A percentile compares a stretch with the other conserved stretches of the same genome.
Conservation (phyloP, 2,113 vertebrate species). For the Sisor rabdophorus region DNA sequence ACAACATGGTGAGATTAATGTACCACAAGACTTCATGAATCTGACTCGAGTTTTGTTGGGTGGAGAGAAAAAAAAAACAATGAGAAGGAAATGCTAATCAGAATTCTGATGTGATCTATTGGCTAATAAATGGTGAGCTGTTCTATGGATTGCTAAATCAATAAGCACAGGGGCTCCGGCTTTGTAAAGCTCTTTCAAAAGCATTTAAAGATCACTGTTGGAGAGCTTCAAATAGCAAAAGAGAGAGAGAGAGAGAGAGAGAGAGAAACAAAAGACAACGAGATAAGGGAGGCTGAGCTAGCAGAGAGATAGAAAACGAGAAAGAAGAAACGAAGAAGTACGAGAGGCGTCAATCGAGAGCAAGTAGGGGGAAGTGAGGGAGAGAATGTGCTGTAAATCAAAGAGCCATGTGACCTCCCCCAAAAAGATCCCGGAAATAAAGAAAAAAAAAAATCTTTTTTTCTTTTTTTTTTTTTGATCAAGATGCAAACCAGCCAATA, state of each 20-base stretch:
- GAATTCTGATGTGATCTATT: not conserved
- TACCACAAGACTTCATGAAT: not conserved
- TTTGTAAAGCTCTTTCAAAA: constrained; percentile 2
- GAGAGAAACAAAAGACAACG: not conserved
- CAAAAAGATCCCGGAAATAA: too few species aligned
- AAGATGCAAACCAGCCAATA: too few species aligned
- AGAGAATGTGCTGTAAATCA: not conserved
- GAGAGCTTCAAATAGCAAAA: not conserved
- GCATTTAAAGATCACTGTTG: not conserved
- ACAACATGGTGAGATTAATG: not conserved
- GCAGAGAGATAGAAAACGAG: not conserved
- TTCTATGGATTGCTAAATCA: not conserved
- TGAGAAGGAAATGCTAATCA: constrained; percentile 20
- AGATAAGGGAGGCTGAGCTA: too few species aligned
- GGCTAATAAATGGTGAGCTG: not conserved
- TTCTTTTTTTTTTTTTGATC: too few species aligned
- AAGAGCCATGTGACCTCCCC: not conserved
- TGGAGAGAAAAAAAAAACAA: not conserved
- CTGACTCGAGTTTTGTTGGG: not conserved
- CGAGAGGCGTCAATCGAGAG: not conserved
- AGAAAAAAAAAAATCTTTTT: too few species aligned
- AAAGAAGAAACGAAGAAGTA: not conserved
- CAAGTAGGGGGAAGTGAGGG: not conserved
- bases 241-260: not conserved
- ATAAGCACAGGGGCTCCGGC: not conserved